A percentile compares a stretch with the other conserved stretches of the same genome.
Evolutionary conservation across 2,888 invertebrate species (phyloP).

Genomic region (Serripes groenlandicus): DNA sequence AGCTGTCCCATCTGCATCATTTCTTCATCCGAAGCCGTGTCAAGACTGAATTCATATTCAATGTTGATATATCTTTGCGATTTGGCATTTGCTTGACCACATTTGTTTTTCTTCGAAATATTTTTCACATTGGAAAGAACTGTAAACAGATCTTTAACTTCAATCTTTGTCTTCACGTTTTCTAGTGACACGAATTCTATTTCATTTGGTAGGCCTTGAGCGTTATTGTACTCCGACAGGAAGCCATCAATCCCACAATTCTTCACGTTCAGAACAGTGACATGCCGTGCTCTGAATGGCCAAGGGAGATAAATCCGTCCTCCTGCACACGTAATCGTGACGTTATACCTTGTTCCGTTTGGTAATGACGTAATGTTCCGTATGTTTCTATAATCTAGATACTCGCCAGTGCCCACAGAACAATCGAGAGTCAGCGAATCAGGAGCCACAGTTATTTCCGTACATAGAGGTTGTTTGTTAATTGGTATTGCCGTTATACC

Average conservation of each 20-base stretch:
- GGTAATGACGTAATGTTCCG: conserved; percentile 24
- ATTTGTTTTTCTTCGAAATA: conserved; percentile 39
- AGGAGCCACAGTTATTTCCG: not conserved
- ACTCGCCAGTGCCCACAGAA: conserved; percentile 21
- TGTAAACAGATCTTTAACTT: conserved; percentile 31
- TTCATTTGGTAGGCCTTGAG: conserved; percentile 29
- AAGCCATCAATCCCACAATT: conserved; percentile 51
- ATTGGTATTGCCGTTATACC: not conserved
- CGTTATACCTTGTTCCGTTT: conserved; percentile 30
- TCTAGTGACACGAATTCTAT: conserved; percentile 33
- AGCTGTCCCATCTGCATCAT: conserved; percentile 39
- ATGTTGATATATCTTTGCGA: conserved; percentile 38
- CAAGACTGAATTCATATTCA: conserved; percentile 36
- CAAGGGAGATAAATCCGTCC: conserved; percentile 54
- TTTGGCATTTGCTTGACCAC: conserved; percentile 36
- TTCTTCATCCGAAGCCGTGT: conserved; percentile 13
- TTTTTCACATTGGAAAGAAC: conserved; percentile 11
- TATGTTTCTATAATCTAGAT: conserved; percentile 54
- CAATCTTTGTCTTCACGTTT: conserved; percentile 31
- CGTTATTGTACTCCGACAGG: conserved; percentile 38
- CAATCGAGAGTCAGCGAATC: conserved; percentile 32
- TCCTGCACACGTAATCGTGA: conserved; percentile 50
- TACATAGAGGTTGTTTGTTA: not conserved
- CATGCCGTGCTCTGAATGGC: conserved; percentile 53
- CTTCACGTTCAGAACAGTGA: conserved; percentile 37